phyloP scores from a whole-genome alignment of 2,113 vertebrate species.

The Cygnus buccinator region DNA sequence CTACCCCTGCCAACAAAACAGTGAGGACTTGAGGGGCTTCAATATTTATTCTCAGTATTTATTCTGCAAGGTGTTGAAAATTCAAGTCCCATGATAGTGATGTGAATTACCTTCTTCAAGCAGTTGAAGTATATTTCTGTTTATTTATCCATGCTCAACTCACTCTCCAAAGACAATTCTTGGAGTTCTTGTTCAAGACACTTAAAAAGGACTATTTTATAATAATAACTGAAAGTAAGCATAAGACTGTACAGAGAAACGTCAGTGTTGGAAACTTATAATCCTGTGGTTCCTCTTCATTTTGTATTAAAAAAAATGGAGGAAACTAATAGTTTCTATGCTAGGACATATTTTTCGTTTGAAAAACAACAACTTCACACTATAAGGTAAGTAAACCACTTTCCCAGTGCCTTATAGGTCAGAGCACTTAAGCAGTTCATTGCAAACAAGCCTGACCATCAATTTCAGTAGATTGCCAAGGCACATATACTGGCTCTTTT shows the following conservation, averaged over 20 bases:
- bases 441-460: not conserved
- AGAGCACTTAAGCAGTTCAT: not conserved
- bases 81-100: not conserved
- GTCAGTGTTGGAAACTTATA: not conserved
- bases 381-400: not conserved
- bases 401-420: not conserved
- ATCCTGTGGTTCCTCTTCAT: not conserved
- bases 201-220: not conserved
- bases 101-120: not conserved
- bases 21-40: not conserved
- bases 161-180: not conserved
- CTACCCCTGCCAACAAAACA: not conserved
- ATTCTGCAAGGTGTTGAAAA: not conserved
- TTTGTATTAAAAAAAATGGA: not conserved
- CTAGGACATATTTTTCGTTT: not conserved
- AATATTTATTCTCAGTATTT: not conserved
- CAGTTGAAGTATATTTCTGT: not conserved
- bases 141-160: not conserved
- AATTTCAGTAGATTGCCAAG: not conserved
- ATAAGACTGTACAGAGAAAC: not conserved
- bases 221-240: not conserved
- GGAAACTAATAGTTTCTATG: not conserved
- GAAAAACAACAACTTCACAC: not conserved
- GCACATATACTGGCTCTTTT: not conserved
- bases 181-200: not conserved